Evolutionary conservation across 2,113 vertebrate genomes (phyloP).

Genomic region (Anolis carolinensis): DNA sequence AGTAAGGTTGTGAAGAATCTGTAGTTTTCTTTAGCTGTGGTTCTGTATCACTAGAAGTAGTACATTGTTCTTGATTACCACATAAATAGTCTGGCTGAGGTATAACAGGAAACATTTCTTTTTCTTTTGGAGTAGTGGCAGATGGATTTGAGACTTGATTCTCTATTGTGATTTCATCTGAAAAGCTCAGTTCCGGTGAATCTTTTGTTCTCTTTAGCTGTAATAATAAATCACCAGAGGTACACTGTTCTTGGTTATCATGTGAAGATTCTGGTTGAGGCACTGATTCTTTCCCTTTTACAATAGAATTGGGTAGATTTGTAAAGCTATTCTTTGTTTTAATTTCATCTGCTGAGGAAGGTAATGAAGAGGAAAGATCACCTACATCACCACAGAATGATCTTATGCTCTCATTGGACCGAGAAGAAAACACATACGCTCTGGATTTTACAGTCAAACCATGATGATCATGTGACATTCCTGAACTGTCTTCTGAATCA

Average conservation of each 20-base stretch:
- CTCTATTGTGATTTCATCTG: conserved; percentile 27
- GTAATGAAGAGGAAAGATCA: conserved; percentile 34
- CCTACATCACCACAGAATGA: conserved; percentile 50
- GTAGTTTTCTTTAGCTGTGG: conserved; percentile 14
- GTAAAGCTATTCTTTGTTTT: conserved; percentile 43
- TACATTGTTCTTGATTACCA: background rate
- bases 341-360: conserved; percentile 30
- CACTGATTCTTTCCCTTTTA: conserved; percentile 37
- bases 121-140: conserved; percentile 46
- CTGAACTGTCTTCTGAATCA: conserved; percentile 42
- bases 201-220: background rate
- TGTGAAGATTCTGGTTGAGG: background rate
- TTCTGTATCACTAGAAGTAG: conserved; percentile 19
- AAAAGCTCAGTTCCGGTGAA: conserved; percentile 13
- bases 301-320: conserved; percentile 45
- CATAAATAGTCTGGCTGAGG: background rate
- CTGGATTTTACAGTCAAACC: conserved; percentile 44
- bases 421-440: conserved; percentile 29
- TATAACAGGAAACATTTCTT: conserved; percentile 22
- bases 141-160: conserved; percentile 49
- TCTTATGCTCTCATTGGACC: conserved; percentile 48
- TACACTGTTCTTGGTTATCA: background rate
- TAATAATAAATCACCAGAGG: background rate
- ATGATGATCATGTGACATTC: background rate
- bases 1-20: no score